A percentile compares a stretch with the other conserved stretches of the same genome.
Conservation (phyloP, 30 jellyfish, hydroid and myxozoan genomes). For the Aurelia aurita region DNA sequence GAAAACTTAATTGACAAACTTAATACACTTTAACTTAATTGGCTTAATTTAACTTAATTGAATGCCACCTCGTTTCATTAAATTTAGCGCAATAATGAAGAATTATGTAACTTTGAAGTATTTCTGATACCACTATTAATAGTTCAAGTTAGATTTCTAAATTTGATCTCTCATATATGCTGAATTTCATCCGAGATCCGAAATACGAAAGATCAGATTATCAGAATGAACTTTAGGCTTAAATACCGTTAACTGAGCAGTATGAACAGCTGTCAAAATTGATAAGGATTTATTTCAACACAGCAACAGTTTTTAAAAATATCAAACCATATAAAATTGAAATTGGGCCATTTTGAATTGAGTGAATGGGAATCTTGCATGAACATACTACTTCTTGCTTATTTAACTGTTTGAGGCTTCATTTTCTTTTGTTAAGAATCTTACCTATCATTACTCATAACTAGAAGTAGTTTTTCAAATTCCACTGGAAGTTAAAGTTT, state of each 20-base stretch:
- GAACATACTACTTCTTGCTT: not conserved
- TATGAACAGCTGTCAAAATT: not conserved
- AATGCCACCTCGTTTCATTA: not conserved
- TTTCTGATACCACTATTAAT: not conserved
- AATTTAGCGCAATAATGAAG: not conserved
- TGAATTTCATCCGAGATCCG: too few relatives aligned
- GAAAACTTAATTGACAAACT: too few relatives aligned
- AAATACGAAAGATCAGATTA: not conserved
- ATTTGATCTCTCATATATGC: too few relatives aligned
- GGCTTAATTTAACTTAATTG: too few relatives aligned
- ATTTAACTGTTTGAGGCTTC: not conserved
- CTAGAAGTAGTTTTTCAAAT: not conserved
- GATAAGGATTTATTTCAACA: not conserved
- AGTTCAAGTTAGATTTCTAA: too few relatives aligned
- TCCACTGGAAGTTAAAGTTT: not conserved
- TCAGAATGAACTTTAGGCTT: not conserved
- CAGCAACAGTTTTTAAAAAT: not conserved
- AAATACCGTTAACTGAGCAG: not conserved
- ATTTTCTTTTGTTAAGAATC: not conserved
- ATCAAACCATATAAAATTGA: not conserved
- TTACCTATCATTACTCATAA: not conserved
- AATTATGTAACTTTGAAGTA: not conserved
- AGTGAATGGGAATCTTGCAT: not conserved
- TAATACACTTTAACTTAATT: too few relatives aligned
- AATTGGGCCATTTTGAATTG: not conserved